These are phyloP conservation scores for Urechis unicinctus DNA, from an alignment of 2,888 invertebrate species.

Conservation along the genomic window DNA sequence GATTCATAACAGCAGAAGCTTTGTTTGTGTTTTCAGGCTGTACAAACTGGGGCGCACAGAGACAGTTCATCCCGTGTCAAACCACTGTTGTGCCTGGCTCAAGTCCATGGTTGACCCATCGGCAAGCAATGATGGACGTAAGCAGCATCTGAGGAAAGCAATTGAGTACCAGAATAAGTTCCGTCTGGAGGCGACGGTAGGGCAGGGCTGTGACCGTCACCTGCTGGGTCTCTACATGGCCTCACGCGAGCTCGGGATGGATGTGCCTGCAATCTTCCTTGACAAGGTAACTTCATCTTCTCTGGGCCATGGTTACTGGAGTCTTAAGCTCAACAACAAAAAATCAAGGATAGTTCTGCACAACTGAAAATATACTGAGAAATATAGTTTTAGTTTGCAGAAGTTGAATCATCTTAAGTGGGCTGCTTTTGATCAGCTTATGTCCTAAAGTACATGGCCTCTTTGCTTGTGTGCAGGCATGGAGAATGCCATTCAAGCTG, in stretches of 20 bases:
- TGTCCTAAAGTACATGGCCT: too few species aligned
- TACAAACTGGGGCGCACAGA: conserved; percentile 60
- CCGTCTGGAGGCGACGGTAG: conserved; percentile 29
- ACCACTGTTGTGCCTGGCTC: conserved; percentile 47
- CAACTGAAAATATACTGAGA: too few species aligned
- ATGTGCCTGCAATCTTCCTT: conserved; percentile 25
- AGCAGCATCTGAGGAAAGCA: conserved; percentile 25
- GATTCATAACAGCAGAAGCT: too few species aligned
- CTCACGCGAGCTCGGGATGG: conserved; percentile 25
- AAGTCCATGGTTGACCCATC: conserved; percentile 29
- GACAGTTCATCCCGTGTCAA: conserved; percentile 58
- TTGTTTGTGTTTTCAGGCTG: too few species aligned
- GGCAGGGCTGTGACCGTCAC: conserved; percentile 56
- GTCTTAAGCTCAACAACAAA: too few species aligned
- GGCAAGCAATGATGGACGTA: conserved; percentile 22
- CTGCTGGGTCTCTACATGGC: conserved; percentile 52
- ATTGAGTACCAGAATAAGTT: conserved; percentile 26
- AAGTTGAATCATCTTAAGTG: too few species aligned
- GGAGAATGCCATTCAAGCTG: conserved; percentile 20
- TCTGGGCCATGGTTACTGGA: too few species aligned
- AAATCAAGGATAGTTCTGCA: too few species aligned
- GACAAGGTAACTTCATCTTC: conserved; percentile 21
- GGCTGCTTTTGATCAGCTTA: too few species aligned
- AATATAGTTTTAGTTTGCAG: too few species aligned
- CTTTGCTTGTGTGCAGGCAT: conserved; percentile 3